phyloP scores from a whole-genome alignment of 2,797 vertebrate genomes.

The Anas acuta region DNA sequence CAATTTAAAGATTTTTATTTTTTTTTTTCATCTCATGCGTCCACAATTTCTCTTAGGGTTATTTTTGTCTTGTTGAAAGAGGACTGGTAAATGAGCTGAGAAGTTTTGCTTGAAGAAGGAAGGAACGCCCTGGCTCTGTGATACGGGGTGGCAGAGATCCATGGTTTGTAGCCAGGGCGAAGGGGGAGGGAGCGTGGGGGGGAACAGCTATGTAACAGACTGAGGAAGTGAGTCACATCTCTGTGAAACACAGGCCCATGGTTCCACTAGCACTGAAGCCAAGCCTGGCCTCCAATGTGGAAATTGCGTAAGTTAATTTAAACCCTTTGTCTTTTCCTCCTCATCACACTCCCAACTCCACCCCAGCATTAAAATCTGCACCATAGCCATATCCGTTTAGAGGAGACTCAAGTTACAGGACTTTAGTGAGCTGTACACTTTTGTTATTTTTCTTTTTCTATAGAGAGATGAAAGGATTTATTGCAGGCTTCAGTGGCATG shows the following conservation, averaged over 20 bases:
- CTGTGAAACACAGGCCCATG: conserved; percentile 7
- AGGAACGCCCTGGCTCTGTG: conserved; percentile 25
- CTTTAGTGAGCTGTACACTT: neutral
- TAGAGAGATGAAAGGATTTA: neutral
- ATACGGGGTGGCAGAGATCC: conserved; percentile 26
- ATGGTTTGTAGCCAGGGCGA: neutral
- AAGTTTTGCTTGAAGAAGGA: conserved; percentile 6
- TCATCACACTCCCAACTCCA: neutral
- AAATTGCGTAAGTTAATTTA: conserved; percentile 43
- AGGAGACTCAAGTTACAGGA: neutral
- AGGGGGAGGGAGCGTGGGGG: conserved; percentile 11
- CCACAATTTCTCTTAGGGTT: conserved; percentile 39
- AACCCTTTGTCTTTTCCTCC: conserved; percentile 43
- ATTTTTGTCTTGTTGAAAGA: conserved; percentile 31
- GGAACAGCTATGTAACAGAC: conserved; percentile 29
- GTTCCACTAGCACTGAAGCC: conserved; percentile 12
- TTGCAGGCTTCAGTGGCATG: neutral
- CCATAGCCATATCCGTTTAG: neutral
- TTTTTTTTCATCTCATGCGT: conserved; percentile 50
- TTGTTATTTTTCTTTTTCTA: neutral
- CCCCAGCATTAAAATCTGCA: neutral
- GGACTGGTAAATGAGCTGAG: conserved; percentile 41
- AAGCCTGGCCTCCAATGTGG: conserved; percentile 23
- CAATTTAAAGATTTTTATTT: conserved; percentile 44
- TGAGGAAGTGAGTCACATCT: conserved; percentile 67